These are phyloP conservation scores for Dichetophora obliterata DNA, from an alignment of 2,888 invertebrate genomes.

Conservation along the genomic window DNA sequence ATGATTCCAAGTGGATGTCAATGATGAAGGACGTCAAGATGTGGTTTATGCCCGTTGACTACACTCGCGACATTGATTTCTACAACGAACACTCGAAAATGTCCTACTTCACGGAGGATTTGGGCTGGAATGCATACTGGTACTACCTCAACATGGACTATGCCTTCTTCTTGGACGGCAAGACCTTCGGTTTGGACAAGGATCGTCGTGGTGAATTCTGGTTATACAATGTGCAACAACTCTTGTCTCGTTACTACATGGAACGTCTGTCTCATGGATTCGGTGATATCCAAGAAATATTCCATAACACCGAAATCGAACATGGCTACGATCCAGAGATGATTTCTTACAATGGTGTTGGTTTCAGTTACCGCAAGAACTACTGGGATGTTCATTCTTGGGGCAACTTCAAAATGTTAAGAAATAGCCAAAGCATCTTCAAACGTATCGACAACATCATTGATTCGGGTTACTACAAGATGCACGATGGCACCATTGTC, in stretches of 20 bases:
- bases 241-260: constrained; percentile 79
- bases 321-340: constrained; percentile 76
- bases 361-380: constrained; percentile 75
- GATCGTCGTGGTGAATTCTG: constrained; percentile 75
- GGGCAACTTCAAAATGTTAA: constrained; percentile 56
- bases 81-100: constrained; percentile 73
- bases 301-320: constrained; percentile 71
- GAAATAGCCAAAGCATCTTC: constrained; percentile 55
- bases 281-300: constrained; percentile 74
- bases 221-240: constrained; percentile 76
- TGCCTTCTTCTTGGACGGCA: constrained; percentile 75
- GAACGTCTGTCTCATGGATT: constrained; percentile 79
- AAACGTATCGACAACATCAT: constrained; percentile 70
- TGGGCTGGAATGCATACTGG: constrained; percentile 76
- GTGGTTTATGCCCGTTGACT: constrained; percentile 70
- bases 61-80: constrained; percentile 70
- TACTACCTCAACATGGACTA: constrained; percentile 74
- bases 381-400: constrained; percentile 71
- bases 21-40: constrained; percentile 53
- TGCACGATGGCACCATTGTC: constrained; percentile 52
- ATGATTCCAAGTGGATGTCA: constrained; percentile 47
- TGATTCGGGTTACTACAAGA: constrained; percentile 69
- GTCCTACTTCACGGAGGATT: constrained; percentile 80
- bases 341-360: constrained; percentile 75
- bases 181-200: constrained; percentile 70